Evolutionary conservation across 2,888 invertebrate genomes (phyloP), one percentile per base, ranked within the genome.

Genomic region (Leptopterna dolabrata): DNA sequence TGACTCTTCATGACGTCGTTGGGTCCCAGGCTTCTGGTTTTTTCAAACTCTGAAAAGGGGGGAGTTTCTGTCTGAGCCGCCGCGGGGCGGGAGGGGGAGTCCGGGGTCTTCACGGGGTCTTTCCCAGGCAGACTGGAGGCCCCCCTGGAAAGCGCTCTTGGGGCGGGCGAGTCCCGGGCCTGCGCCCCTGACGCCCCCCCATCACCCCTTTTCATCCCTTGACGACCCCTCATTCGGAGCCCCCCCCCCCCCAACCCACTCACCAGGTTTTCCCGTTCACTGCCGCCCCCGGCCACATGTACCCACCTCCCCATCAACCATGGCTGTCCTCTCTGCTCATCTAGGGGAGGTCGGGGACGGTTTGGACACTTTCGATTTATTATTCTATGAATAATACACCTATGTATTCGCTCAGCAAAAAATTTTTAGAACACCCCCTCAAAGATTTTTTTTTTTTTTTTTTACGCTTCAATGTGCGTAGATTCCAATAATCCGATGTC

Each of bases 71-170:
- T 63, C 27, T 24, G 24, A 24, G 13, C 7, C 36, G 36, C 36
- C 36, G 7, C 63, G 63, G 63, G 19, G 47, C 63, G 63, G 24
- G 63, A 63, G 63, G 63, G 63, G 63, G 63, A 4, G 24, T 63
- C 63, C 63, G 63, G 63, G 55, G 63, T 63, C 63, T 63, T 63
- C 63, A 63, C 63, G 63, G 24, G 63, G 63, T n/a, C 63, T 24
- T n/a, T 78, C 78, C 78, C 78, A 78, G 78, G 78, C 78, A 78
- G 78, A 78, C 78, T 78, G 78, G 78, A 78, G 78, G 45, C 78
- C 45, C 73, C 78, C 43, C 24, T 6, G 78, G 27, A 63, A 63
- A 45, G 45, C 24, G 24, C 45, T 27, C 27, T 41, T 19, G 78
- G 78, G 78, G 45, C 45, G 78, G 78, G 45, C 45, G 47, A 71